Evolutionary conservation across 2,113 vertebrate species (phyloP), one percentile per base, ranked within the genome.

Genomic region (Gulo gulo): DNA sequence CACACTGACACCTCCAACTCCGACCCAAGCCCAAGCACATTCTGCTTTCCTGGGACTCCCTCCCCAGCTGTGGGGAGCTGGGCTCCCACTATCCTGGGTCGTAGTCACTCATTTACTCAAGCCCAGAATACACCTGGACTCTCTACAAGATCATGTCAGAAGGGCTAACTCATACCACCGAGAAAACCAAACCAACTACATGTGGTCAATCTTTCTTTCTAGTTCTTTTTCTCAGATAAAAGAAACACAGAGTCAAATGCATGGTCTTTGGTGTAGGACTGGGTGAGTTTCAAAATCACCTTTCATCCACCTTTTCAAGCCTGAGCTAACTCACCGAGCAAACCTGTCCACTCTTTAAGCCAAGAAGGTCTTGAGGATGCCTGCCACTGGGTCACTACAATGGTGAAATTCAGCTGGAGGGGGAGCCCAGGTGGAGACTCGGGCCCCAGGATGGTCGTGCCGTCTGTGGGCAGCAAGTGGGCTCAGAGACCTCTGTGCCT

Each of bases 401-500:
- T 0, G 8, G 23, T 7, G 47, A 74, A 10, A 11, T 4, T 4
- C 36, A n/a, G 85, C 26, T 34, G 52, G 5, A 6, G 15, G 31
- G 7, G 65, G 24, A 59, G 5, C 13, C 7, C 36, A 16, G 9
- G 11, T 6, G 26, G 8, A 73, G 39, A 21, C 63, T 12, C 36
- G 0, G 1, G 10, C 39, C 63, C n/a, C 21, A 7, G 23, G 79
- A 11, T 2, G 39, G 45, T 14, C 20, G 6, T 14, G 57, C 69
- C 2, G 45, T n/a, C 50, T 4, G 34, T 8, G 50, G 91, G 55
- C 7, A 14, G 34, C 4, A 1, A 0, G n/a, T 0, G 29, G 52
- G 23, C 24, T 8, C n/a, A 0, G 10, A 16, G 0, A 6, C 12
- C 31, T 5, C 24, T 26, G 59, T 61, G 26, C 57, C 91, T 71